A percentile compares a stretch with the other conserved stretches of the same genome.
phyloP scores from a whole-genome alignment of 2,113 vertebrate species.

The Gymnarchus niloticus region DNA sequence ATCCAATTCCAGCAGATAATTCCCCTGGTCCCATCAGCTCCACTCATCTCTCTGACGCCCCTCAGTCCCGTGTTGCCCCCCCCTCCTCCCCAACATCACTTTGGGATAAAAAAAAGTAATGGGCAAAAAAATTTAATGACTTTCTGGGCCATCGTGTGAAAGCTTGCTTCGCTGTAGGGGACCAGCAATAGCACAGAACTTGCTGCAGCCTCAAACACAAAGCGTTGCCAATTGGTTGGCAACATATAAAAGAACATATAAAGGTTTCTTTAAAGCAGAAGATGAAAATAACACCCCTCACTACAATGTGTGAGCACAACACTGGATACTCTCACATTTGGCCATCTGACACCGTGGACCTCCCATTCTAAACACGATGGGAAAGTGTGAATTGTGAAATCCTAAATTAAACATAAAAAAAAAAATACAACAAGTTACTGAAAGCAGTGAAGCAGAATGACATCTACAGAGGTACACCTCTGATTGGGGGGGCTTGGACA shows the following conservation, averaged over 20 bases:
- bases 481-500: not conserved
- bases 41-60: conserved; percentile 21
- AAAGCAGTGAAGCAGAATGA: not conserved
- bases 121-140: conserved; percentile 23
- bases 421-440: not conserved
- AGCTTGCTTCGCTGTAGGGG: not conserved
- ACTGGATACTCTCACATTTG: not conserved
- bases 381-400: not conserved
- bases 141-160: conserved; percentile 7
- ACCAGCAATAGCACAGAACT: not conserved
- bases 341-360: not conserved
- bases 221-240: not conserved
- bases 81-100: not conserved
- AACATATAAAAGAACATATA: not conserved
- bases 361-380: not conserved
- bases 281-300: not conserved
- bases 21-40: conserved; percentile 20
- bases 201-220: not conserved
- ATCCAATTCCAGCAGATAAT: conserved; percentile 16
- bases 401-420: not conserved
- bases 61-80: not conserved
- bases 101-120: not conserved
- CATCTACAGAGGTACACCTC: not conserved
- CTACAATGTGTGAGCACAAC: not conserved
- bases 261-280: not conserved